Base-by-base conservation (phyloP, 2,888 invertebrate species). In the Scaptomyza caliginosa region DNA sequence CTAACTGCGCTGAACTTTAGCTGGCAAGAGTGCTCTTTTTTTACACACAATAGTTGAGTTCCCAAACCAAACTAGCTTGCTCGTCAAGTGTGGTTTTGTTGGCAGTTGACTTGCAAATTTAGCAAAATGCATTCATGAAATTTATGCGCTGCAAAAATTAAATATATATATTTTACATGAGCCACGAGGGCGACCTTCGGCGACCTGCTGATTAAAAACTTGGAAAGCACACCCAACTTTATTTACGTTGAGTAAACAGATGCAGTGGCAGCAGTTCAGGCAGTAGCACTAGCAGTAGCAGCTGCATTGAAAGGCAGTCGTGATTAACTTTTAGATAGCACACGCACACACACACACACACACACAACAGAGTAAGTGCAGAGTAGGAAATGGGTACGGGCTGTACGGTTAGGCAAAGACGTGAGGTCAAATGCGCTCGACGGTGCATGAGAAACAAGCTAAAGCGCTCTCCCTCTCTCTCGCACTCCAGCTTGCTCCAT, bases 131-230 rank as follows among this genome's bases (percentile, higher is more conserved):
- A 78, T 77, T 85, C 85, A 85, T 81, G 78, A 69, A 69, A 82
- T 74, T 66, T 82, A 78, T 60, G 74, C 57, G 55, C 67, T 60
- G 54, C 59, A 63, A 77, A 48, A 80, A 75, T 77, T 59, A 76
- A 80, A 77, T 77, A 75, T 77, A 82, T 76, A 75, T 77, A 83
- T 77, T 79, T 83, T 76, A 76, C 80, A 77, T 83, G 84, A 83
- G 80, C 45, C 36, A 54, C 42, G 17, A 19, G 28, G 34, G 32
- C 74, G 57, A 71, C 70, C 70, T 73, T 67, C 60, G 56, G 51
- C 52, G 59, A 66, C 68, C 56, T 56, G 75, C 77, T 83, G 84
- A 76, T 83, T 72, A 82, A 77, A 77, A 83, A 80, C 74, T 62
- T 54, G 42, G 32, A 24, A 23, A 8, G 60, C 63, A 56, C 16